Percentiles rank a stretch among this genome's conserved stretches.
Evolutionary conservation across 2,113 vertebrate genomes (phyloP).

Genomic region (Chinchilla lanigera): DNA sequence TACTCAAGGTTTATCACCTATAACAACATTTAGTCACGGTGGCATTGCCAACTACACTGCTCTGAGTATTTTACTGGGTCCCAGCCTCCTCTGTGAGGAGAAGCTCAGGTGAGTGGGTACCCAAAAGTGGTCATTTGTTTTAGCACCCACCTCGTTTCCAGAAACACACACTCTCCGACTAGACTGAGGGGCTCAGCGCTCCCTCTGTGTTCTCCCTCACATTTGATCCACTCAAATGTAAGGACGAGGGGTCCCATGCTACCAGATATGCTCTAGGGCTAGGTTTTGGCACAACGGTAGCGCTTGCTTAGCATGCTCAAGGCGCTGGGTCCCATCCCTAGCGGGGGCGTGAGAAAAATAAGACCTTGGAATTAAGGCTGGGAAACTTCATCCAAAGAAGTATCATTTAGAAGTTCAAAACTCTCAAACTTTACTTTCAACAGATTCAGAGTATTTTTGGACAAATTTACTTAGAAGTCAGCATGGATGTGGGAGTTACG

Average conservation of each 20-base stretch:
- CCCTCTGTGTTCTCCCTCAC: not conserved
- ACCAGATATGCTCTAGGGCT: not conserved
- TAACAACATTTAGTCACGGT: not conserved
- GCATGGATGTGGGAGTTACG: not conserved
- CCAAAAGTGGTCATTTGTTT: accelerated
- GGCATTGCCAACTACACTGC: not conserved
- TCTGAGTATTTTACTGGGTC: accelerated
- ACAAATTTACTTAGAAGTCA: not conserved
- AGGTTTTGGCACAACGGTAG: not conserved
- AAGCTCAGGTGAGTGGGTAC: not conserved
- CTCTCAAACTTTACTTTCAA: not conserved
- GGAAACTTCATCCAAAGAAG: not conserved
- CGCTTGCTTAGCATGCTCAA: not conserved
- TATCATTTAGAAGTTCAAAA: not conserved
- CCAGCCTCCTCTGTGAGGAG: not conserved
- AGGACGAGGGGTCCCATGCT: not conserved
- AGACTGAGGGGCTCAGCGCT: not conserved
- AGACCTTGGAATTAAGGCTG: not conserved
- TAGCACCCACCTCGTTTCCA: not conserved
- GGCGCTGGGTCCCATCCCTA: not conserved
- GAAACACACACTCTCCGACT: not conserved
- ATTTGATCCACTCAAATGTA: not conserved
- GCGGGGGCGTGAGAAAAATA: not conserved
- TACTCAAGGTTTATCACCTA: not conserved
- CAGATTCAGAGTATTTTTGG: not conserved